Percentiles rank a stretch among this genome's conserved stretches.
phyloP scores from a whole-genome alignment of 2,888 invertebrate species.

The Drosophila borborema region DNA sequence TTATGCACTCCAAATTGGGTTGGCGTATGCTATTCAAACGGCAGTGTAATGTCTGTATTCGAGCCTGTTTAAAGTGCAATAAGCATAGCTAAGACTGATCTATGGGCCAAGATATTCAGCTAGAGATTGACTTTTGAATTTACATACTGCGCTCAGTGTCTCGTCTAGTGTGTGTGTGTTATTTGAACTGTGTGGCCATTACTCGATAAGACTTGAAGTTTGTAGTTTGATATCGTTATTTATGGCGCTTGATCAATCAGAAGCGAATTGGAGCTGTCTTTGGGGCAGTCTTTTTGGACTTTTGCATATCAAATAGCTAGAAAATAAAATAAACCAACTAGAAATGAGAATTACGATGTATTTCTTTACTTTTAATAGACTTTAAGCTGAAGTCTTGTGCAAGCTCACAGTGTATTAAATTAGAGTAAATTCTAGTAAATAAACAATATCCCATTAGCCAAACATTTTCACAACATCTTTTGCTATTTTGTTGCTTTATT shows the following conservation, averaged over 20 bases:
- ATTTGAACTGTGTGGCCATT: constrained; percentile 33
- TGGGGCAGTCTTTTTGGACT: constrained; percentile 4
- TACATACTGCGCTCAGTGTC: constrained; percentile 23
- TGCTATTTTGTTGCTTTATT: neutral
- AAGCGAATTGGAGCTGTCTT: constrained; percentile 37
- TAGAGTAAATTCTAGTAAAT: too few relatives aligned
- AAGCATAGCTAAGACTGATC: constrained; percentile 73
- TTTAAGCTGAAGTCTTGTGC: neutral
- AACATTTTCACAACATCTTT: neutral
- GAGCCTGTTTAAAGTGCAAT: constrained; percentile 75
- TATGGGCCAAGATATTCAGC: constrained; percentile 50
- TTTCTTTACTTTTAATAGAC: neutral
- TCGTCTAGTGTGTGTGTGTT: constrained; percentile 8
- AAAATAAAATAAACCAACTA: constrained; percentile 4
- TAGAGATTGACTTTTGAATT: constrained; percentile 40
- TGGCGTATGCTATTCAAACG: constrained; percentile 70
- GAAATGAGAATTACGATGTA: neutral
- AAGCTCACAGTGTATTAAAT: too few relatives aligned
- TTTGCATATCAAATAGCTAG: constrained; percentile 22
- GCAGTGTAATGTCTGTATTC: constrained; percentile 79
- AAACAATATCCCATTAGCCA: neutral
- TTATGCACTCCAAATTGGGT: constrained; percentile 69
- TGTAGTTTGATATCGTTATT: constrained; percentile 55
- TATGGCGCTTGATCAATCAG: constrained; percentile 58
- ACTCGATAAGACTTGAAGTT: constrained; percentile 36